Evolutionary conservation across 2,113 vertebrate species (phyloP), one percentile per base, ranked within the genome.

Genomic region (Paramisgurnus dabryanus): DNA sequence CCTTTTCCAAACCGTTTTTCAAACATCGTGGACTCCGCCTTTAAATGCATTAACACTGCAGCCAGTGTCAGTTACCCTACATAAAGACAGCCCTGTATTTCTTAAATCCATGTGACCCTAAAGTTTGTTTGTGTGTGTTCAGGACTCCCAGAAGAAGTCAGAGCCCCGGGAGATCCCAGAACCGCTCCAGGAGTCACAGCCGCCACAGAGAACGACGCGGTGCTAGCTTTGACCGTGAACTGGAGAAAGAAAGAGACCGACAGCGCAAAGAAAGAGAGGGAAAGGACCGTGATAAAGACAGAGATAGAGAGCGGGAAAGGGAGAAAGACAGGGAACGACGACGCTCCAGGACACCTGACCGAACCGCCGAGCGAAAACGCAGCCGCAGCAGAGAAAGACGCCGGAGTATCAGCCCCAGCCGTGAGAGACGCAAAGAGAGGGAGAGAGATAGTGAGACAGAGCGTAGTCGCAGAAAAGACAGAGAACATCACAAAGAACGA

Each of bases 151-250:
- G 95, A 65, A 95, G 95, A 81, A 96, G 96, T 0, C 89, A 94
- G 1, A 99, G 93, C 89, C 97, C 98, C 68, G 88, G 93, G 67
- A 93, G 93, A 68, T 98, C 98, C 18, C 97, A 96, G 18, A 95
- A 97, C 86, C 94, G 97, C 82, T 98, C 97, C 5, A 94, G 98
- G 87, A 98, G 96, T 90, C 93, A 94, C 87, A 98, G 97, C 91
- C 96, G 94, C 89, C 96, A 98, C 87, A 93, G 90, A 63, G 96
- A 98, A 15, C 92, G 94, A 39, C 96, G 94, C 0, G 95, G 96
- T 12, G 95, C 95, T 84, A 98, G 95, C 87, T 99, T 98, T 65
- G 98, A 99, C 67, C 93, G 94, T 75, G 98, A 99, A 83, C 91
- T 98, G 84, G 97, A 99, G 86, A 93, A 96, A 88, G 98, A 99